phyloP scores from a whole-genome alignment of 2,113 vertebrate genomes.

The Apteryx owenii region DNA sequence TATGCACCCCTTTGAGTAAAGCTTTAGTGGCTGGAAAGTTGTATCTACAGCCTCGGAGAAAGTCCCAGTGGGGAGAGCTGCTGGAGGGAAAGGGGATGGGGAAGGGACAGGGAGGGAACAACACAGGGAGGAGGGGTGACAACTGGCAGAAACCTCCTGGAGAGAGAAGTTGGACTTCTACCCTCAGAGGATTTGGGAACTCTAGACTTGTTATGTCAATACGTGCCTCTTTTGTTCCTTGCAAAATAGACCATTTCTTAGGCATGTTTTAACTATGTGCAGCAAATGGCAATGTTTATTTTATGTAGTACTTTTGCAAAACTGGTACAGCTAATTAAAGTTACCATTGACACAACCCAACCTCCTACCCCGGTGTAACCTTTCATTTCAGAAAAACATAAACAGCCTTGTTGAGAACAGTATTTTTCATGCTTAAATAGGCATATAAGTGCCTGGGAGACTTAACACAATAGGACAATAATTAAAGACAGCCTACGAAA shows the following conservation, averaged over 20 bases:
- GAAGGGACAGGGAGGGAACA: background rate
- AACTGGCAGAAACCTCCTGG: background rate
- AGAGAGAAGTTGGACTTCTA: background rate
- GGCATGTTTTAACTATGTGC: background rate
- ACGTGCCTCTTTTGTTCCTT: background rate
- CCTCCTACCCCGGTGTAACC: background rate
- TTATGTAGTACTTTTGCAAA: background rate
- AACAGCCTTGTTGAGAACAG: background rate
- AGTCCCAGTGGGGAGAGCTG: background rate
- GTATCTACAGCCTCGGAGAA: background rate
- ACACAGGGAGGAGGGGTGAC: accelerated
- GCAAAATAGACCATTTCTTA: background rate
- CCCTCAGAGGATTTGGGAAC: background rate
- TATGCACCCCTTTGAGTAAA: background rate
- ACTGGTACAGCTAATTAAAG: background rate
- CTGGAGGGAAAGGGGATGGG: background rate
- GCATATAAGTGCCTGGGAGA: background rate
- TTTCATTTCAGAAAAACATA: background rate
- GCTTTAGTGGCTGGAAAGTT: background rate
- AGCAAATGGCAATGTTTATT: background rate
- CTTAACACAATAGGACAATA: background rate
- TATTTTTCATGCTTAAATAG: background rate
- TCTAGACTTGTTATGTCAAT: background rate
- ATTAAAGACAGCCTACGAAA: background rate
- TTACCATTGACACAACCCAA: background rate